Evolutionary conservation across 2,888 invertebrate genomes (phyloP).

Genomic region (Sclerodermus sp.): DNA sequence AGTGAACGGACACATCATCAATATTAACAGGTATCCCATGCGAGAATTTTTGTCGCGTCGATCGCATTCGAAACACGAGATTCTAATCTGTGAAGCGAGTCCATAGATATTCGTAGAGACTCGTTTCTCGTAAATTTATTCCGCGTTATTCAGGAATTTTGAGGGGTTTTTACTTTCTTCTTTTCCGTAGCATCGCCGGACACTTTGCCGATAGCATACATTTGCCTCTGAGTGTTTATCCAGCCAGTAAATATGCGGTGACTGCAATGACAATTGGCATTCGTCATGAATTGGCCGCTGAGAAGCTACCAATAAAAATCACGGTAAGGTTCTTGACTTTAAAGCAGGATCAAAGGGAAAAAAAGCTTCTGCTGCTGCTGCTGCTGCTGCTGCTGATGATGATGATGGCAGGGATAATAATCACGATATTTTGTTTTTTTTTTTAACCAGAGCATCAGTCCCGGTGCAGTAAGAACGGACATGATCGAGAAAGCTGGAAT

Average conservation of each 20-base stretch:
- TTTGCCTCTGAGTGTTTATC: conserved; percentile 52
- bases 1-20: conserved; percentile 64
- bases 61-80: too few relatives aligned
- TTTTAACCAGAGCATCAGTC: conserved; percentile 47
- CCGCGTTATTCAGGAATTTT: too few relatives aligned
- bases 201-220: conserved; percentile 38
- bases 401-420: background rate
- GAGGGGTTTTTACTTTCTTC: background rate
- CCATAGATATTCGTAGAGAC: too few relatives aligned
- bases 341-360: too few relatives aligned
- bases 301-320: conserved; percentile 53
- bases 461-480: conserved; percentile 47
- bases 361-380: too few relatives aligned
- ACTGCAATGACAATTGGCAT: conserved; percentile 59
- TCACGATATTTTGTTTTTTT: background rate
- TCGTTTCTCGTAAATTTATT: too few relatives aligned
- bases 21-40: conserved; percentile 67
- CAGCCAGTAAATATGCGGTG: conserved; percentile 61
- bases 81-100: too few relatives aligned
- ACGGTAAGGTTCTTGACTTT: conserved; percentile 38
- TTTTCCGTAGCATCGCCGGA: conserved; percentile 39
- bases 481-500: conserved; percentile 18
- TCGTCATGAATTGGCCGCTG: conserved; percentile 57
- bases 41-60: too few relatives aligned
- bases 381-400: too few relatives aligned